A percentile compares a stretch with the other conserved stretches of the same genome.
Evolutionary conservation across 35 echinoderm and acorn worm genomes (phyloP).

Genomic region (Eucidaris tribuloides): DNA sequence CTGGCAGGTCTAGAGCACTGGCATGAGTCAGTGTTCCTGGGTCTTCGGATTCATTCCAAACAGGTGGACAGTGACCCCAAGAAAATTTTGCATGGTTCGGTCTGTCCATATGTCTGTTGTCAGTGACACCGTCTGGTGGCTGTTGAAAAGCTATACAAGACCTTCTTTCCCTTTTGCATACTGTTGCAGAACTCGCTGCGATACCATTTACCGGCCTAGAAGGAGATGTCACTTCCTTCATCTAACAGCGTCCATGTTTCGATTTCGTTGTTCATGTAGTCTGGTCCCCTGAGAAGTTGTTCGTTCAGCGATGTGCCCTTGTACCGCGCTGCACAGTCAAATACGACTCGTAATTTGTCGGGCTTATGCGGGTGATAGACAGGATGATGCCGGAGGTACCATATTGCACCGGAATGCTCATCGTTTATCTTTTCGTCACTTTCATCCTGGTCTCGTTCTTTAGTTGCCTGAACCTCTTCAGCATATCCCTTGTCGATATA

Average conservation of each 20-base stretch:
- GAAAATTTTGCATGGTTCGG: constrained; percentile 21
- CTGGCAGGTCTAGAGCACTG: constrained; percentile 1
- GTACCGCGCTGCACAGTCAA: too few relatives aligned
- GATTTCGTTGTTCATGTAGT: too few relatives aligned
- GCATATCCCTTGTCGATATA: constrained; percentile 42
- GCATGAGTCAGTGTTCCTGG: background rate
- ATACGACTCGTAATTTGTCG: too few relatives aligned
- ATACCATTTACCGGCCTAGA: background rate
- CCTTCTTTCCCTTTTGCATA: background rate
- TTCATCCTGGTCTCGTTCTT: too few relatives aligned
- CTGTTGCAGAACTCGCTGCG: background rate
- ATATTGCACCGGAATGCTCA: too few relatives aligned
- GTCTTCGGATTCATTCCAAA: background rate
- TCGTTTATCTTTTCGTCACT: too few relatives aligned
- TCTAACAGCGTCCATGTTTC: too few relatives aligned
- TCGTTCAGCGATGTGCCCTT: too few relatives aligned
- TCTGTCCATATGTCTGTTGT: constrained; percentile 31
- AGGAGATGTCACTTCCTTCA: background rate
- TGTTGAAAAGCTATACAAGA: constrained; percentile 3
- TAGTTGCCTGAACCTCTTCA: background rate
- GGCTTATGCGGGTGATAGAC: too few relatives aligned
- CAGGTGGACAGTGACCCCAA: constrained; percentile 36
- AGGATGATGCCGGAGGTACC: too few relatives aligned
- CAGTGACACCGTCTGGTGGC: constrained; percentile 2
- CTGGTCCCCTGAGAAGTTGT: too few relatives aligned